phyloP scores from a whole-genome alignment of 2,113 vertebrate species.

The Psilopogon haemacephalus region DNA sequence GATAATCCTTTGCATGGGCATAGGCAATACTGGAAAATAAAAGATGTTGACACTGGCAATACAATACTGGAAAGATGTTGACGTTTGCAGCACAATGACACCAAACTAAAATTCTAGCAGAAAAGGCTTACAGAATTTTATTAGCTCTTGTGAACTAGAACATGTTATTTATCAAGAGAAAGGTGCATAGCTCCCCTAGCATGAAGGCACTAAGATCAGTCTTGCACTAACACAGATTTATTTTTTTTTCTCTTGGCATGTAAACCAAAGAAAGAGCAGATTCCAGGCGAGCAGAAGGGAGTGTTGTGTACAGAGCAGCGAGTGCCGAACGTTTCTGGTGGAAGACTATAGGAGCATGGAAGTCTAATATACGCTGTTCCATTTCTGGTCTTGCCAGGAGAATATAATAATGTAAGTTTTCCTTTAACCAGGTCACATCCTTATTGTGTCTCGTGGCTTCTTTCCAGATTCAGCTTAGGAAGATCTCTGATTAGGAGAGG shows the following conservation, averaged over 20 bases:
- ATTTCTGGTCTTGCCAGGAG: slow-evolving; percentile 8
- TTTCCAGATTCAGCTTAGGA: slow-evolving; percentile 41
- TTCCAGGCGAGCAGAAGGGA: not conserved
- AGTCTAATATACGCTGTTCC: not conserved
- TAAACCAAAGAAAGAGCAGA: not conserved
- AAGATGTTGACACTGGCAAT: not conserved
- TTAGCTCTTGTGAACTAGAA: not conserved
- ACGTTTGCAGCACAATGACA: not conserved
- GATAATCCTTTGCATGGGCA: not conserved
- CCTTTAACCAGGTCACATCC: not conserved
- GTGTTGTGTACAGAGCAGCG: not conserved
- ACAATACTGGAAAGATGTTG: not conserved
- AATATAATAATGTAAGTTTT: not conserved
- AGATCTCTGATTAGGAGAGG: slow-evolving; percentile 38
- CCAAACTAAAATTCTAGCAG: not conserved
- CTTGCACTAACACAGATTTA: not conserved
- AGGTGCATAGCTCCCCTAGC: not conserved
- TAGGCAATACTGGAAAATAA: not conserved
- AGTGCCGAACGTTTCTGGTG: not conserved
- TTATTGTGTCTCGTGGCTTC: not conserved
- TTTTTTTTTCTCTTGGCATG: not conserved
- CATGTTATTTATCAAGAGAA: not conserved
- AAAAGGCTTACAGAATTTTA: not conserved
- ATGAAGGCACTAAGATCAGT: not conserved
- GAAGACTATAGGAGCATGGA: not conserved